Base-by-base conservation (phyloP, 2,888 invertebrate species). In the Chydorus sphaericus region DNA sequence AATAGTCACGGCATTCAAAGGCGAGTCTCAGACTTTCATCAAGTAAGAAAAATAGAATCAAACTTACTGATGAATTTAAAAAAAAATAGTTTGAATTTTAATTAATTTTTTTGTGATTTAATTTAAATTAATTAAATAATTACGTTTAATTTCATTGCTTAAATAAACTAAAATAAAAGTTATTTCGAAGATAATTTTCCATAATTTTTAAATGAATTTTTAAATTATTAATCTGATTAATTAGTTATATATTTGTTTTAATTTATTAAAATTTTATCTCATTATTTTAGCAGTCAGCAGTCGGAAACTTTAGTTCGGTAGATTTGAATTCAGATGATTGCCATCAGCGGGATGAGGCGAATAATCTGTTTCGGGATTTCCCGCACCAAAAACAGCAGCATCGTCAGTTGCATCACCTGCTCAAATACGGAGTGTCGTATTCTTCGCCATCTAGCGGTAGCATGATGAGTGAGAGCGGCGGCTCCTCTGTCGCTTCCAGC, bases 1-100 rank as follows among this genome's bases (percentile, higher is more conserved):
- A 86, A 86, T 62, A 75, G 89, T 67, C 85, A 88, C 57, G 88
- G 89, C 72, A 83, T 89, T 72, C 78, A 84, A 73, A 79, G 84
- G 73, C 84, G 84, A 78, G 84, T 85, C 74, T 82, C 80, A 72
- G 82, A 78, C 65, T 71, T 80, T 67, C 79, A 79, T 52, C 52
- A 52, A 52, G 52, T 52, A 52, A 52, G 36, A 31, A 28, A 8
- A 20, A 10, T 44, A 28, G 44, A 23, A 23, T 44, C 39, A 26
- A 44, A 16, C 23, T 20, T n/a, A n/a, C n/a, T n/a, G n/a, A n/a
- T n/a, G n/a, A n/a, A n/a, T n/a, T n/a, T n/a, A n/a, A n/a, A n/a
- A n/a, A n/a, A n/a, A n/a, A n/a, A n/a, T n/a, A n/a, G n/a, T 23
- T n/a, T 44, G 44, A 44, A 23, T 26, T n/a, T 16, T 7, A 44